These are phyloP conservation scores for Lasiurus borealis DNA, from an alignment of 2,113 vertebrate species.

Conservation along the genomic window DNA sequence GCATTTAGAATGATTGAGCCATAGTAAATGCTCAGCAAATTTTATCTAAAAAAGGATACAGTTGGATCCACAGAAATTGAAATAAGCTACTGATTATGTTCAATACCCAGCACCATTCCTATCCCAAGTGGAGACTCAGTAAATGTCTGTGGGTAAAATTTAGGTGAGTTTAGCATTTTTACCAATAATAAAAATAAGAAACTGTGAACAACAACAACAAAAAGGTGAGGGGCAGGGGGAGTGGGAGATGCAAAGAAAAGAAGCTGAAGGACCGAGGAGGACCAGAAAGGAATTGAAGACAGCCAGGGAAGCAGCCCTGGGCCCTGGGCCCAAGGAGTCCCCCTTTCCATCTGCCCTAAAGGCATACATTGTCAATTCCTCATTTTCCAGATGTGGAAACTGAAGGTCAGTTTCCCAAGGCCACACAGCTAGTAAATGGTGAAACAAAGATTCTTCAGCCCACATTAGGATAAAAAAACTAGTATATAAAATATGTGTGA, in stretches of 20 bases:
- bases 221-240: too few species aligned
- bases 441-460: background rate
- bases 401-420: background rate
- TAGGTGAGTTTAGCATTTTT: background rate
- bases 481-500: background rate
- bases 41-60: conserved; percentile 26
- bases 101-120: background rate
- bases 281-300: background rate
- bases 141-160: background rate
- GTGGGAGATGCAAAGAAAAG: background rate
- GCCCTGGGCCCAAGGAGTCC: background rate
- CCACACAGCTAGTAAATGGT: background rate
- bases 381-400: background rate
- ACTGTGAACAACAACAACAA: background rate
- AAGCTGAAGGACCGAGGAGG: background rate
- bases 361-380: background rate
- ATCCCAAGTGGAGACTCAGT: background rate
- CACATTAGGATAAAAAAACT: background rate
- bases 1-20: background rate
- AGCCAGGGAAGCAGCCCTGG: background rate
- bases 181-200: background rate
- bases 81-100: background rate
- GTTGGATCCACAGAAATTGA: background rate
- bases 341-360: background rate
- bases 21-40: background rate